These are phyloP conservation scores for Bufo gargarizans DNA, from an alignment of 2,113 vertebrate species.

Conservation along the genomic window DNA sequence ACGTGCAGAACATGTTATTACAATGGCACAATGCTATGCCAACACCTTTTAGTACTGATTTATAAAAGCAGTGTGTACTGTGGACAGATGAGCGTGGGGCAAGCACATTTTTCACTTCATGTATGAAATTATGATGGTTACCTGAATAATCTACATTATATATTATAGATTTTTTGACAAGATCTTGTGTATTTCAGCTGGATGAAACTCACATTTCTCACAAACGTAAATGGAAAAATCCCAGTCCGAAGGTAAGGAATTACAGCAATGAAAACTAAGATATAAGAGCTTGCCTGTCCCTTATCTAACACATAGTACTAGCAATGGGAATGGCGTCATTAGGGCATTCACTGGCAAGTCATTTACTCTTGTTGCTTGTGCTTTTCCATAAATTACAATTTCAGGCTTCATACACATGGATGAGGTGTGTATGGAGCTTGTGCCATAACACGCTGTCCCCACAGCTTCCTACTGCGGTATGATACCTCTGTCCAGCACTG, in stretches of 20 bases:
- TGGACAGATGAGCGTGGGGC: not conserved
- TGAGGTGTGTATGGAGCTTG: not conserved
- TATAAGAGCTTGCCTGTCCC: too few species aligned
- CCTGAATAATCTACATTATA: not conserved
- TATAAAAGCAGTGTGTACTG: not conserved
- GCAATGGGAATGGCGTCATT: too few species aligned
- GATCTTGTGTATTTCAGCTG: slow-evolving; percentile 77
- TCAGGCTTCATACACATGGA: too few species aligned
- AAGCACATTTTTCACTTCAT: not conserved
- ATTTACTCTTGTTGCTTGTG: too few species aligned
- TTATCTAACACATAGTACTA: too few species aligned
- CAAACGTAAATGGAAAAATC: slow-evolving; percentile 94
- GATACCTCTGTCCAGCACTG: not conserved
- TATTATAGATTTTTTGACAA: not conserved
- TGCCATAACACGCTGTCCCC: not conserved
- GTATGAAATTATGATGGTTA: not conserved
- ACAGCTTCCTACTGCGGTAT: not conserved
- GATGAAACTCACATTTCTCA: slow-evolving; percentile 97
- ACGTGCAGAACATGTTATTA: not conserved
- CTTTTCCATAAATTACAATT: too few species aligned
- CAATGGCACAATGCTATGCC: not conserved
- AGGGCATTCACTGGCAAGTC: too few species aligned
- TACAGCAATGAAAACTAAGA: not conserved
- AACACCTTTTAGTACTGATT: not conserved
- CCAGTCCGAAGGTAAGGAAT: slow-evolving; percentile 91